These are phyloP conservation scores for Araneus ventricosus DNA, from an alignment of 1,140 invertebrate genomes.

Conservation along the genomic window DNA sequence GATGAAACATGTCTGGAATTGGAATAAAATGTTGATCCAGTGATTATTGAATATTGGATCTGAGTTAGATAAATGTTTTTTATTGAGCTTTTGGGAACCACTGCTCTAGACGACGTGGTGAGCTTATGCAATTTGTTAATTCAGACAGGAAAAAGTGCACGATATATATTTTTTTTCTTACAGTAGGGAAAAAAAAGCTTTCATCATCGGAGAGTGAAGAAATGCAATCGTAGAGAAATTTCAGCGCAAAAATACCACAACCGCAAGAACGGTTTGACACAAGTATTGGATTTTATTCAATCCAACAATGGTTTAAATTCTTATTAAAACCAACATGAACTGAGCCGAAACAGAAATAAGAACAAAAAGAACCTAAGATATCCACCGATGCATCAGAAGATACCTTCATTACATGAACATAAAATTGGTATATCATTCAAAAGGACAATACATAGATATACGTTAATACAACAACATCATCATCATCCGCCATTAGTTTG, in stretches of 20 bases:
- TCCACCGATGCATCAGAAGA: constrained; percentile 19
- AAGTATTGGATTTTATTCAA: constrained; percentile 64
- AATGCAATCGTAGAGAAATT: constrained; percentile 20
- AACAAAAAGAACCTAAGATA: constrained; percentile 47
- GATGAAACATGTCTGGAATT: no score
- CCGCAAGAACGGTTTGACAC: constrained; percentile 42
- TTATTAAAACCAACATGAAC: constrained; percentile 55
- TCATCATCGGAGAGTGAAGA: background rate
- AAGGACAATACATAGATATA: constrained; percentile 69
- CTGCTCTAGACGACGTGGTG: background rate
- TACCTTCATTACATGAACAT: constrained; percentile 54
- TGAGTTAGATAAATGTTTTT: no score
- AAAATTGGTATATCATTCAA: constrained; percentile 65
- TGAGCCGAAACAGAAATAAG: constrained; percentile 52
- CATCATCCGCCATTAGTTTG: background rate
- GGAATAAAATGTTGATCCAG: no score
- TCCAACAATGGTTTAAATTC: constrained; percentile 59
- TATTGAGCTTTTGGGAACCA: background rate
- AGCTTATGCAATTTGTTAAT: background rate
- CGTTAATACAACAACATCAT: constrained; percentile 66
- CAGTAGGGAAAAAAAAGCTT: constrained; percentile 21
- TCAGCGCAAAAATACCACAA: constrained; percentile 36
- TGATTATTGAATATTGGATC: no score
- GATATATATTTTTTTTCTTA: background rate
- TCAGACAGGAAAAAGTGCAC: background rate